Evolutionary conservation across 1,140 invertebrate species (phyloP), one percentile per base, ranked within the genome.

Genomic region (Leptonema lineaticorne): DNA sequence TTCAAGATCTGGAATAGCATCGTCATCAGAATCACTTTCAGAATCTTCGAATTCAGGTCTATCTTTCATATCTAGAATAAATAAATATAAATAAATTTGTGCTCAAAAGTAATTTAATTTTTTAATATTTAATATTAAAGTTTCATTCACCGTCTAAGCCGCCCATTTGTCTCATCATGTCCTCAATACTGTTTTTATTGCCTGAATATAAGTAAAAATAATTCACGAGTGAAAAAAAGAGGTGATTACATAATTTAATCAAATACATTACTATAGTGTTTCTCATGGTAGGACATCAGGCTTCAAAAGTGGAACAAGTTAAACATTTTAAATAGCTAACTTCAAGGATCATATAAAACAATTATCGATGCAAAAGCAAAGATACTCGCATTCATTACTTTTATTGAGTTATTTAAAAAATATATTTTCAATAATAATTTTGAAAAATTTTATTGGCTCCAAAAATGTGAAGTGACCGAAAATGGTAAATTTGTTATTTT

Each of bases 161-260:
- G 16, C 62, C 62, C 41, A 64, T 50, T 18, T 64, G 24, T 20
- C 46, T 48, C 62, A 64, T 64, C 41, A 64, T 64, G 27, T 64
- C 62, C 30, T 64, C 62, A 16, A 64, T 27, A 9, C 4, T 50
- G 26, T 27, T 11, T 50, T 28, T 27, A 26, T n/a, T 28, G n/a
- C 45, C 62, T 64, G 27, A n/a, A n/a, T n/a, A n/a, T n/a, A n/a
- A n/a, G n/a, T 8, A 62, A 62, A 1, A 45, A 29, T n/a, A 45
- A 46, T 20, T 27, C 2, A 22, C 48, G 46, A 6, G 48, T 53
- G 9, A 53, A 58, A 58, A 58, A 16, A n/a, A n/a, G n/a, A n/a
- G n/a, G n/a, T n/a, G n/a, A n/a, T n/a, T n/a, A n/a, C n/a, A n/a
- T n/a, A n/a, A n/a, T n/a, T n/a, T n/a, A n/a, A n/a, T n/a, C n/a